Evolutionary conservation across 2,888 invertebrate species (phyloP), one percentile per base, ranked within the genome.

Genomic region (Hyppa rectilinea): DNA sequence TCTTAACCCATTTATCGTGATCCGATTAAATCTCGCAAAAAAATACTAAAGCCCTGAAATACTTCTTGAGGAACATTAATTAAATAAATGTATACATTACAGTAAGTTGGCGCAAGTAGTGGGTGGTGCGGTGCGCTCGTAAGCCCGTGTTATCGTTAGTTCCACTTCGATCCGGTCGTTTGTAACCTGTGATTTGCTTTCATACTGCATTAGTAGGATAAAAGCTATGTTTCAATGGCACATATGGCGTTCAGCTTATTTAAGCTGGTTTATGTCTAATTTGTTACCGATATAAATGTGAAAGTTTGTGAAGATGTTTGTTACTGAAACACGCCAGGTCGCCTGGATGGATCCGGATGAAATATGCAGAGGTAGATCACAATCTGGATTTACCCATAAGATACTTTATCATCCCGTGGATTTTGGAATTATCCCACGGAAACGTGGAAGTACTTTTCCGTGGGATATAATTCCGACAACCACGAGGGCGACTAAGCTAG

Each of bases 171-270:
- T 62, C 70, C 70, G 67, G 56, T 70, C 74, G 67, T 82, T 78
- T 78, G 80, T 82, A 65, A 78, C 79, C 82, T 65, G 64, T 49
- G 64, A 71, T 67, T 70, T 73, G 64, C 80, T 78, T 80, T 78
- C 69, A 73, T 70, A 70, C 74, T 68, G 73, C 61, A 71, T 82
- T 82, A 73, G 70, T 62, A 63, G 52, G 50, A 62, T 68, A 78
- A 65, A 36, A 58, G 61, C 62, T 62, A 63, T 52, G 64, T 69
- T 58, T 63, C 62, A 59, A 38, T 70, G 36, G 45, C 61, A 65
- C 50, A 60, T 60, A 65, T 55, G 49, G 12, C 6, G 10, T 31
- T 66, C 23, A n/a, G 34, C 50, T 59, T 60, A 78, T 69, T 29
- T 59, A 20, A 20, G 45, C 23, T 29, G 23, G 20, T 59, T 65